Percentiles rank a stretch among this genome's conserved stretches.
Conservation (phyloP, 2,797 vertebrate genomes). For the Rhinophrynus dorsalis region DNA sequence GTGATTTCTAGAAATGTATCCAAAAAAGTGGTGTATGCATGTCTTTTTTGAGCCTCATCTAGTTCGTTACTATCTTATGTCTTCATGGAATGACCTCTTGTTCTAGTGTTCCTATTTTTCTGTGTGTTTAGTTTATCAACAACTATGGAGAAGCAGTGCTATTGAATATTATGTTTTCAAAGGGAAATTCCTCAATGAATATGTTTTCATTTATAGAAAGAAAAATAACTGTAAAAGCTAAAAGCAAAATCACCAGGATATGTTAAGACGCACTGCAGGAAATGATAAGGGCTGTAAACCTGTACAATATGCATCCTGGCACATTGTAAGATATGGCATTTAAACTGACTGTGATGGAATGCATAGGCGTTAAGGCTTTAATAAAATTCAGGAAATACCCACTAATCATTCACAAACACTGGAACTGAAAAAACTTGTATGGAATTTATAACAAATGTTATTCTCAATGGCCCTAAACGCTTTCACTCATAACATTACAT, state of each 20-base stretch:
- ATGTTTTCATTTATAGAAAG: background rate
- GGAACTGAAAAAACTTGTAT: background rate
- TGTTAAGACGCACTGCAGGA: slow-evolving; percentile 22
- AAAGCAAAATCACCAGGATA: slow-evolving; percentile 33
- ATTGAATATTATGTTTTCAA: no score
- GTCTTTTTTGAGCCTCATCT: no score
- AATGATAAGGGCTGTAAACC: slow-evolving; percentile 23
- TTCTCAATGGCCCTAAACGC: background rate
- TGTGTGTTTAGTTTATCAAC: no score
- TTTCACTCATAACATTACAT: background rate
- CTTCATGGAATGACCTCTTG: no score
- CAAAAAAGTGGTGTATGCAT: no score
- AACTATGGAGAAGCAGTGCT: no score
- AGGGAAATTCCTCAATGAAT: slow-evolving; percentile 21
- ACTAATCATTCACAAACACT: background rate
- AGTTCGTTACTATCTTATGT: no score
- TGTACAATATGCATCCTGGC: slow-evolving; percentile 17
- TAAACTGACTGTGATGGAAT: background rate
- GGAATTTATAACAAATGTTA: background rate
- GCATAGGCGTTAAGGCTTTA: slow-evolving; percentile 8
- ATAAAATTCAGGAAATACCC: slow-evolving; percentile 23
- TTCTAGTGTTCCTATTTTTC: no score
- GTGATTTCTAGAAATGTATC: no score
- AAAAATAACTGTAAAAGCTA: slow-evolving; percentile 1
- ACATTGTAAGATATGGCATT: slow-evolving; percentile 9